These are phyloP conservation scores for Rhombomys opimus DNA, from an alignment of 2,113 vertebrate genomes.

Conservation along the genomic window DNA sequence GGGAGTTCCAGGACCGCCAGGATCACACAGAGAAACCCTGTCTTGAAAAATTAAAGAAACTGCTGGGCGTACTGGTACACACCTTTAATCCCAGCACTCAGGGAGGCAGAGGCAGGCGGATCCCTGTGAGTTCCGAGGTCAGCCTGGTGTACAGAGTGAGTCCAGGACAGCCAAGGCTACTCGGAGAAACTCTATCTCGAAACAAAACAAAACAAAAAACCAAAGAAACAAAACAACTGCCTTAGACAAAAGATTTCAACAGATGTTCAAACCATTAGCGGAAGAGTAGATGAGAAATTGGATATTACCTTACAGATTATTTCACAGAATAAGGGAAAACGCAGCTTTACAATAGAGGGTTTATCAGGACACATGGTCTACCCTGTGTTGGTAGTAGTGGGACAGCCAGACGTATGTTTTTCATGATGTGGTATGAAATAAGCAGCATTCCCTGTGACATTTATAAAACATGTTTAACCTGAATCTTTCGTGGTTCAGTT, in stretches of 20 bases:
- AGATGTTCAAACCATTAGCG: neutral
- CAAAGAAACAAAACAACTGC: neutral
- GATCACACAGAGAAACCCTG: too few relatives aligned
- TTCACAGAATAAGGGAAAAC: neutral
- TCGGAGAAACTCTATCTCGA: too few relatives aligned
- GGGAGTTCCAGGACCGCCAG: too few relatives aligned
- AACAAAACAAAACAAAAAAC: too few relatives aligned
- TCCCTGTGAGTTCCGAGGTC: too few relatives aligned
- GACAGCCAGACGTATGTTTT: neutral
- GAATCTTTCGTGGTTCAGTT: neutral
- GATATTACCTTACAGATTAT: neutral
- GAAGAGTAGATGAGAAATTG: neutral
- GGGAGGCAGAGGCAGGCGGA: too few relatives aligned
- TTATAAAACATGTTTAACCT: slow-evolving; percentile 3
- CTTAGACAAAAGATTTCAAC: neutral
- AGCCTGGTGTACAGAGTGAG: too few relatives aligned
- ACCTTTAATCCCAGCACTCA: too few relatives aligned
- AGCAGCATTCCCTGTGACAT: neutral
- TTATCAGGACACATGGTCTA: neutral
- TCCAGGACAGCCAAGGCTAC: too few relatives aligned
- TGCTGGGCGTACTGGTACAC: too few relatives aligned
- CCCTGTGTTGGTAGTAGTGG: neutral
- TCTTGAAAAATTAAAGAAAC: too few relatives aligned
- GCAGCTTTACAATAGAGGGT: neutral
- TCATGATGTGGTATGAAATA: neutral